phyloP scores from a whole-genome alignment of 2,113 vertebrate genomes.

The Numida meleagris region DNA sequence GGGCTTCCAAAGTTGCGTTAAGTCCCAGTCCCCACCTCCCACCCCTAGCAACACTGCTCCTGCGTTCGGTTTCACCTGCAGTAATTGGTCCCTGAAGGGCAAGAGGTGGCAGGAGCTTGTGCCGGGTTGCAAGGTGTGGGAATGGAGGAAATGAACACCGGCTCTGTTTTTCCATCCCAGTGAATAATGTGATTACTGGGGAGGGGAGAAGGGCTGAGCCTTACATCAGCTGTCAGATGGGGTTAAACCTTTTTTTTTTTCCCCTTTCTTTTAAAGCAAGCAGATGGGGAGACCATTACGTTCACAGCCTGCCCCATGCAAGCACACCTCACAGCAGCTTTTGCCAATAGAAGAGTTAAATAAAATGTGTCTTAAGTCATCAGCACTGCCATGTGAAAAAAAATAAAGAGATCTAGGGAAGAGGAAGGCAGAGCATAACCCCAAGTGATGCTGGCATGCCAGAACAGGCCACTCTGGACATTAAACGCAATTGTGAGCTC shows the following conservation, averaged over 20 bases:
- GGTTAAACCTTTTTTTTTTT: not conserved
- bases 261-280: not conserved
- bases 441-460: not conserved
- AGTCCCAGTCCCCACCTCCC: constrained; percentile 7
- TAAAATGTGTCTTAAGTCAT: not conserved
- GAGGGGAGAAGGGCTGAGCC: not conserved
- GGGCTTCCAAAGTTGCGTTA: not conserved
- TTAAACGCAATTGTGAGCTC: not conserved
- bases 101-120: not conserved
- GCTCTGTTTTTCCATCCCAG: constrained; percentile 26
- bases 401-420: not conserved
- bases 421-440: not conserved
- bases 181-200: constrained; percentile 16
- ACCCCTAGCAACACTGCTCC: constrained; percentile 75
- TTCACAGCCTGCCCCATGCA: not conserved
- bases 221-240: not conserved
- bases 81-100: constrained; percentile 85
- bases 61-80: constrained; percentile 69
- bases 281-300: not conserved
- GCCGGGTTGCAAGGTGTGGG: not conserved
- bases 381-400: not conserved
- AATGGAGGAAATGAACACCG: constrained; percentile 22
- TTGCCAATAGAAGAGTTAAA: not conserved
- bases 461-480: not conserved
- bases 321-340: not conserved